These are phyloP conservation scores for Peromyscus polionotus DNA, from an alignment of 2,113 vertebrate species.

Conservation along the genomic window DNA sequence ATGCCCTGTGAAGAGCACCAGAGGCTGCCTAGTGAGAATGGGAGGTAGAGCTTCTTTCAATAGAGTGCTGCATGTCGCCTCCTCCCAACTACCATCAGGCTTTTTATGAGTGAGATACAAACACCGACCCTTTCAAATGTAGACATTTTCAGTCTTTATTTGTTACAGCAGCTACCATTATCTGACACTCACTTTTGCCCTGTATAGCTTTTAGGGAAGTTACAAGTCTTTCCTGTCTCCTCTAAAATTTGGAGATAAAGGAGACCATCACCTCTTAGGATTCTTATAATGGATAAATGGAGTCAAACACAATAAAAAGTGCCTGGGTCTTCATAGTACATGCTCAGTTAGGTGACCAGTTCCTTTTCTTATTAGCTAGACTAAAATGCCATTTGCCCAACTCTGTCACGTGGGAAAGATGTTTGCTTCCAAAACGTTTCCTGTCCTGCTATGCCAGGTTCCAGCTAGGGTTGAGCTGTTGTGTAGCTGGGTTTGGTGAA, in stretches of 20 bases:
- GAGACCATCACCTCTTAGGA: neutral
- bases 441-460: neutral
- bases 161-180: neutral
- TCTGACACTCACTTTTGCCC: neutral
- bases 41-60: neutral
- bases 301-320: neutral
- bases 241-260: constrained; percentile 10
- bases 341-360: neutral
- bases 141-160: neutral
- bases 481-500: neutral
- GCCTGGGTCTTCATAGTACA: neutral
- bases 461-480: neutral
- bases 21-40: neutral
- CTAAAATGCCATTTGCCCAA: neutral
- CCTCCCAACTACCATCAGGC: neutral
- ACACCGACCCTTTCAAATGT: neutral
- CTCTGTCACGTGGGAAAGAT: neutral
- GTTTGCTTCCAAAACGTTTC: neutral
- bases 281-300: neutral
- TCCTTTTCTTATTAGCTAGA: neutral
- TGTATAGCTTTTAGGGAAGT: neutral
- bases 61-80: neutral
- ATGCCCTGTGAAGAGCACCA: neutral
- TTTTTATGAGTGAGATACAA: neutral
- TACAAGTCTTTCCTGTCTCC: neutral